These are phyloP conservation scores for Acanthisitta chloris DNA, from an alignment of 2,113 vertebrate species.

Conservation along the genomic window DNA sequence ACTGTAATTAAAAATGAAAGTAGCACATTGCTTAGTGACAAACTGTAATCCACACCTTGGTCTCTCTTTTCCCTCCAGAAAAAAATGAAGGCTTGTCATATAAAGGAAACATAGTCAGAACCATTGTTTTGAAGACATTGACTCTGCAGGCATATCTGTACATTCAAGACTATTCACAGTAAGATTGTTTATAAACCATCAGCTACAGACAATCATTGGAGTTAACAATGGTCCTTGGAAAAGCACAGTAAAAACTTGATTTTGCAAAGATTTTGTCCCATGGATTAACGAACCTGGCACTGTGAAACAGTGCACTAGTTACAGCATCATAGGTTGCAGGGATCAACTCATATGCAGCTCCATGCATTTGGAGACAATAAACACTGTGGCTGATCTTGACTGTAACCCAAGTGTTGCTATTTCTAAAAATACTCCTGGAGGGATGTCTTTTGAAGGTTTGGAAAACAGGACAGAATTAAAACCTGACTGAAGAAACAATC, in stretches of 20 bases:
- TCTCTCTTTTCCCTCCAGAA: background rate
- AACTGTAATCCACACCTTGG: background rate
- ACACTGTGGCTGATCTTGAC: background rate
- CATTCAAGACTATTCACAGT: background rate
- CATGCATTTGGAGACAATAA: background rate
- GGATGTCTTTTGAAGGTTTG: background rate
- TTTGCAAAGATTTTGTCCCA: background rate
- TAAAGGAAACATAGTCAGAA: background rate
- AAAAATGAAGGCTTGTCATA: background rate
- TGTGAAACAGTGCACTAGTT: background rate
- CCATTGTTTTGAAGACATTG: background rate
- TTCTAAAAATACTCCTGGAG: conserved; percentile 14
- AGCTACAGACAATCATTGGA: background rate
- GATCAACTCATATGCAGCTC: background rate
- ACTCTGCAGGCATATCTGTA: background rate
- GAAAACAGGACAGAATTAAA: conserved; percentile 9
- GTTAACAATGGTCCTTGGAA: background rate
- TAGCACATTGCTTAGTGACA: background rate
- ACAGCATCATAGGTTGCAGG: background rate
- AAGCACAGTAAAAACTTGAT: background rate
- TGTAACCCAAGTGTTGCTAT: background rate
- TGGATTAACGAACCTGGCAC: background rate
- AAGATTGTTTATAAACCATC: background rate
- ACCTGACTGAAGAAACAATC: background rate
- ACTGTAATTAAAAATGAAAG: background rate